phyloP scores from a whole-genome alignment of 2,888 invertebrate genomes.

The Drosophila borealis region DNA sequence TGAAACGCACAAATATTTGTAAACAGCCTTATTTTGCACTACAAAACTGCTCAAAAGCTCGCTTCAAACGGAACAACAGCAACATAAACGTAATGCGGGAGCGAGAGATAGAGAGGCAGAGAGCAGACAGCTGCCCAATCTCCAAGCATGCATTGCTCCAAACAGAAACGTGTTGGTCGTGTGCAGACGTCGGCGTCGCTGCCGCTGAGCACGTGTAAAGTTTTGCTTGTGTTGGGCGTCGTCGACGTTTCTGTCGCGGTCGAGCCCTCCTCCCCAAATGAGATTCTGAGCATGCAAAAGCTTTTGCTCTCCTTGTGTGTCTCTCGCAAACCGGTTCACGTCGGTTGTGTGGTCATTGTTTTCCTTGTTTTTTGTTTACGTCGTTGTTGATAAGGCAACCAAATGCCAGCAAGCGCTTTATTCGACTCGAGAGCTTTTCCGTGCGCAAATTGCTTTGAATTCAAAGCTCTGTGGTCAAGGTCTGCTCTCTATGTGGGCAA shows the following conservation, averaged over 20 bases:
- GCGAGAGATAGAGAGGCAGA: slow-evolving; percentile 6
- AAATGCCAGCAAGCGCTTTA: slow-evolving; percentile 23
- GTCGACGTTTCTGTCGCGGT: slow-evolving; percentile 33
- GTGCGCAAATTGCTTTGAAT: slow-evolving; percentile 36
- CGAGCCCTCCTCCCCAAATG: slow-evolving; percentile 53
- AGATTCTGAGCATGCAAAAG: slow-evolving; percentile 30
- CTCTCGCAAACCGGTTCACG: slow-evolving; percentile 54
- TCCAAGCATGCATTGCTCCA: slow-evolving; percentile 44
- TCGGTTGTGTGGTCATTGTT: slow-evolving; percentile 51
- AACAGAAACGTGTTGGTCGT: slow-evolving; percentile 70
- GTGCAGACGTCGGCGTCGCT: slow-evolving; percentile 52
- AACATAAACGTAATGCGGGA: slow-evolving; percentile 12
- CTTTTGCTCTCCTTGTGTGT: slow-evolving; percentile 32
- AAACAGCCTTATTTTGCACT: slow-evolving; percentile 10
- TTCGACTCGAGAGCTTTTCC: slow-evolving; percentile 46
- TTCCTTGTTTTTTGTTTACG: slow-evolving; percentile 74
- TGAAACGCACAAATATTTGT: slow-evolving; percentile 13
- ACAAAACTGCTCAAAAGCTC: slow-evolving; percentile 39
- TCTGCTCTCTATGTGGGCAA: slow-evolving; percentile 26
- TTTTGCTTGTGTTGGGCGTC: slow-evolving; percentile 42
- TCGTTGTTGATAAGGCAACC: slow-evolving; percentile 53
- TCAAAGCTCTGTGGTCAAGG: slow-evolving; percentile 65
- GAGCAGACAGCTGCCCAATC: slow-evolving; percentile 15
- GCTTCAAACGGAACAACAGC: slow-evolving; percentile 14
- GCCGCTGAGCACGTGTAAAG: slow-evolving; percentile 61